phyloP scores from a whole-genome alignment of 1,140 invertebrate genomes.

The Drosophila fuyamai region DNA sequence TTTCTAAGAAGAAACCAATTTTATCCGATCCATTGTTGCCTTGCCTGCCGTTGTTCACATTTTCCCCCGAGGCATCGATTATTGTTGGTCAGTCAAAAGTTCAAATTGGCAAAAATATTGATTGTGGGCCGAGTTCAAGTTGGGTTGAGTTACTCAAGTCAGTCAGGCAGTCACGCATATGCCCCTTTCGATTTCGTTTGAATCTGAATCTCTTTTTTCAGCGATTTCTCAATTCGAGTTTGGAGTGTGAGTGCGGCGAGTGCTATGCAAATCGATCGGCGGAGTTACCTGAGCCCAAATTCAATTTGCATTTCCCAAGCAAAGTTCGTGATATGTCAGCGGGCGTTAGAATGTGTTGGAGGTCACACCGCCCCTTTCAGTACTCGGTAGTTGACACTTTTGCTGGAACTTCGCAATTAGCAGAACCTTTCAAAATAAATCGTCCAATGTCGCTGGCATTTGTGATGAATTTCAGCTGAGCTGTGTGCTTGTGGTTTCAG shows the following conservation, averaged over 20 bases:
- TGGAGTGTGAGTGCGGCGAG: conserved; percentile 28
- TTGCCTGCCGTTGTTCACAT: conserved; percentile 5
- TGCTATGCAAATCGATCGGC: conserved; percentile 62
- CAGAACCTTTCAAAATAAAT: conserved; percentile 40
- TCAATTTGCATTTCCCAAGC: conserved; percentile 68
- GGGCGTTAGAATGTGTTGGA: conserved; percentile 72
- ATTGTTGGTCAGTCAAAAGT: conserved; percentile 42
- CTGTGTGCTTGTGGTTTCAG: neutral
- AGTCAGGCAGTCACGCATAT: conserved; percentile 66
- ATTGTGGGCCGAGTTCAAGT: conserved; percentile 28
- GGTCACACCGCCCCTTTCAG: conserved; percentile 30
- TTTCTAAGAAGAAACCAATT: conserved; percentile 16
- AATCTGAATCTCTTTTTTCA: conserved; percentile 50
- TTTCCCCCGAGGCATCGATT: conserved; percentile 15
- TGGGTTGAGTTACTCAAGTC: conserved; percentile 35
- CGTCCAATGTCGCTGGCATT: conserved; percentile 28
- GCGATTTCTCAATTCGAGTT: conserved; percentile 64
- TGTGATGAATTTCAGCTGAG: conserved; percentile 28
- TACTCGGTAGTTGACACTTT: conserved; percentile 39
- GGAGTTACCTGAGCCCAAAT: conserved; percentile 24
- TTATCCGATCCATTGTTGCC: conserved; percentile 5
- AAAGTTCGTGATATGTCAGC: conserved; percentile 76
- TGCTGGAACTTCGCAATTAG: conserved; percentile 39
- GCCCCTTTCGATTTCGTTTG: conserved; percentile 64
- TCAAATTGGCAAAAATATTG: conserved; percentile 44